Conservation (phyloP, 1,140 invertebrate species). For the Coelopa frigida region DNA sequence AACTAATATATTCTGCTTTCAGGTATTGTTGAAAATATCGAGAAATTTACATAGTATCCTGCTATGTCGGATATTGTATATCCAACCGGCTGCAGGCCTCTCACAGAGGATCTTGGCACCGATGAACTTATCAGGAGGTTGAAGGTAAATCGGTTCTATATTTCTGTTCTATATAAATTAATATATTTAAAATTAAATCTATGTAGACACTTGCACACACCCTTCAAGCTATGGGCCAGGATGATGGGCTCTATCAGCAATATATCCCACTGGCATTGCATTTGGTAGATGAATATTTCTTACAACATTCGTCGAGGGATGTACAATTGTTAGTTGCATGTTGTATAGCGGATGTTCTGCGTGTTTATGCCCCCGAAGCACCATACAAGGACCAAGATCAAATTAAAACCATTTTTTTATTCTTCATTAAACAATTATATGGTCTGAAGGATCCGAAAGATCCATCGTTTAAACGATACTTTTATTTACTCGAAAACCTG, state of each 20-base stretch:
- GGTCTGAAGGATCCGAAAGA: conserved; percentile 94
- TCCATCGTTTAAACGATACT: conserved; percentile 95
- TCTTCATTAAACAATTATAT: conserved; percentile 89
- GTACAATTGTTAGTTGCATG: conserved; percentile 92
- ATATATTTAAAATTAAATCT: conserved; percentile 1
- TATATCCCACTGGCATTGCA: conserved; percentile 91
- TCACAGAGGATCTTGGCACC: conserved; percentile 85
- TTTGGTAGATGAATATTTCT: conserved; percentile 86
- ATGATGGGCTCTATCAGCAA: conserved; percentile 89
- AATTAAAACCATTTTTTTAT: conserved; percentile 87
- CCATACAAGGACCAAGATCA: conserved; percentile 94
- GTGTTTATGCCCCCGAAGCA: conserved; percentile 97
- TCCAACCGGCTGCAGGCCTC: conserved; percentile 76
- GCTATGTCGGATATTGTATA: conserved; percentile 64
- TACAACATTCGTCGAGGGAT: conserved; percentile 84
- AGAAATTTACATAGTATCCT: too few species aligned
- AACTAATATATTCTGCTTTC: too few species aligned
- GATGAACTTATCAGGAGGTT: conserved; percentile 91
- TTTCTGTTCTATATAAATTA: not conserved
- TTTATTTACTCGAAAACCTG: conserved; percentile 91
- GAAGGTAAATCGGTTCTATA: conserved; percentile 59
- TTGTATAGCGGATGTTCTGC: conserved; percentile 92
- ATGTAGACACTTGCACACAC: conserved; percentile 79
- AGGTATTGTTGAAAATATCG: too few species aligned
- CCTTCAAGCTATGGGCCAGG: conserved; percentile 93